These are phyloP conservation scores for Anastatus disparis DNA, from an alignment of 1,140 invertebrate species.

Conservation along the genomic window DNA sequence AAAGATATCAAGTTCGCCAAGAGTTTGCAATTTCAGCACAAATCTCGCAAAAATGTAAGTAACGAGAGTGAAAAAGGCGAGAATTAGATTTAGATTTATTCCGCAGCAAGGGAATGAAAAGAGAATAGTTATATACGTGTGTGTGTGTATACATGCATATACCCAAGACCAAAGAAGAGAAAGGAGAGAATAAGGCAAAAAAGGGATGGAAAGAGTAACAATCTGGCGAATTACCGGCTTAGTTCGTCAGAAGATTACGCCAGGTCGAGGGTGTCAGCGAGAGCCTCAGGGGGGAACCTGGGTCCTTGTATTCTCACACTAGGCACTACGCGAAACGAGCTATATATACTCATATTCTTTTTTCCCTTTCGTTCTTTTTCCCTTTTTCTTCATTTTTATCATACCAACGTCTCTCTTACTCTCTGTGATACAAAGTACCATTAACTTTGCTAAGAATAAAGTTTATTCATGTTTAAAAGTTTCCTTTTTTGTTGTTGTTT, in stretches of 20 bases:
- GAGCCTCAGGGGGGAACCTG: conserved; percentile 53
- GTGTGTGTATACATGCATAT: background rate
- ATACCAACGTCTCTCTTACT: conserved; percentile 16
- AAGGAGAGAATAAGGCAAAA: background rate
- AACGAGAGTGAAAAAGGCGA: background rate
- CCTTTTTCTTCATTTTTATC: conserved; percentile 19
- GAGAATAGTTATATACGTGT: background rate
- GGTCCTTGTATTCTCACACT: conserved; percentile 38
- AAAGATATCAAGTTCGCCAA: no score
- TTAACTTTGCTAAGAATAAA: no score
- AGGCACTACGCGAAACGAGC: conserved; percentile 18
- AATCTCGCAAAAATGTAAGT: background rate
- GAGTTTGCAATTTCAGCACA: no score
- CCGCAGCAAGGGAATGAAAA: background rate
- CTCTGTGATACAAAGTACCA: background rate
- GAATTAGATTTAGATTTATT: conserved; percentile 16
- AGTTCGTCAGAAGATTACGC: conserved; percentile 66
- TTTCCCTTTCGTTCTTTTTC: conserved; percentile 8
- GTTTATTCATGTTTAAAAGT: no score
- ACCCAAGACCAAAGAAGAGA: no score
- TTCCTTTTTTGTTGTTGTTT: no score
- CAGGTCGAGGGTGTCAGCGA: conserved; percentile 66
- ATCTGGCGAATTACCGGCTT: conserved; percentile 67
- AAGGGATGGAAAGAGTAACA: conserved; percentile 38
- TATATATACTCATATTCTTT: no score